These are phyloP conservation scores for Fistularia commersonii DNA, from an alignment of 2,797 vertebrate genomes.

Conservation along the genomic window DNA sequence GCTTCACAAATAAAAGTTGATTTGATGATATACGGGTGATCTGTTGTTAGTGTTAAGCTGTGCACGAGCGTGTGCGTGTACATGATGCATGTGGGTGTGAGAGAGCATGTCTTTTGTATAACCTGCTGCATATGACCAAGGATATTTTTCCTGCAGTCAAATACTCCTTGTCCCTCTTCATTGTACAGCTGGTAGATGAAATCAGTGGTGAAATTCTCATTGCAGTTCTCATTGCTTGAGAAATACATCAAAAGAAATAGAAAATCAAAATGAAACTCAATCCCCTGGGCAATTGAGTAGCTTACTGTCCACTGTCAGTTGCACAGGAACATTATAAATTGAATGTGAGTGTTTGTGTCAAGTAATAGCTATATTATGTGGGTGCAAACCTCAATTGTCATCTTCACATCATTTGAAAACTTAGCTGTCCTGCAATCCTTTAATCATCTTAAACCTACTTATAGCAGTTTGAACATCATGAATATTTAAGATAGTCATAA, in stretches of 20 bases:
- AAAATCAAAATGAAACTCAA: background rate
- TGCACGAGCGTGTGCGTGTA: background rate
- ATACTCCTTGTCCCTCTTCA: constrained; percentile 92
- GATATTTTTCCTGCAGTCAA: constrained; percentile 97
- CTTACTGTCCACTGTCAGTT: background rate
- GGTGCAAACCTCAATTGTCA: constrained; percentile 38
- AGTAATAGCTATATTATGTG: constrained; percentile 4
- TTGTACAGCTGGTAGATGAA: constrained; percentile 98
- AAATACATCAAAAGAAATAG: background rate
- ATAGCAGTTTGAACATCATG: too few species aligned
- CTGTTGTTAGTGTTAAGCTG: background rate
- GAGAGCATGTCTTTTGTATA: constrained; percentile 8
- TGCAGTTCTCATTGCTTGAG: constrained; percentile 89
- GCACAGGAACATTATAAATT: background rate
- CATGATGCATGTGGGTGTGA: background rate
- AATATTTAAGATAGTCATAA: too few species aligned
- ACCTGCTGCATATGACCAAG: constrained; percentile 99
- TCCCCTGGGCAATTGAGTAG: too few species aligned
- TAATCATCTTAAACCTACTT: constrained; percentile 27
- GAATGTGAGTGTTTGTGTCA: background rate
- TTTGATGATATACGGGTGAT: too few species aligned
- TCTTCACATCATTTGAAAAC: constrained; percentile 24
- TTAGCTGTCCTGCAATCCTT: too few species aligned
- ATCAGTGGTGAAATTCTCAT: constrained; percentile 95
- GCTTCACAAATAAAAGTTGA: too few species aligned